Evolutionary conservation across 2,113 vertebrate genomes (phyloP).

Genomic region (Alethe diademata): DNA sequence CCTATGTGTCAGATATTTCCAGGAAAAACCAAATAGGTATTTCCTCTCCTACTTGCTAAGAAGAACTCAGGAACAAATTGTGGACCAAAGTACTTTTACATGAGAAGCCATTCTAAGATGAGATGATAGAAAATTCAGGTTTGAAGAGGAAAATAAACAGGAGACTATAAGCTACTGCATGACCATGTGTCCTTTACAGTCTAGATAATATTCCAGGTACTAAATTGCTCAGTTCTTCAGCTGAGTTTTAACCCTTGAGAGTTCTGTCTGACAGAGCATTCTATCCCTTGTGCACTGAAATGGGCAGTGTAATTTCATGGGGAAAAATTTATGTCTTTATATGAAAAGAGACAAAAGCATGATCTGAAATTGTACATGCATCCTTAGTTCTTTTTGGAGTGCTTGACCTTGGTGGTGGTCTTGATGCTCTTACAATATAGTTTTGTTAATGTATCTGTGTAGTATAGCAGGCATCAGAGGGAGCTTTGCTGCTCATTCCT

Average conservation of each 20-base stretch:
- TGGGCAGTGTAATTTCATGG: background rate
- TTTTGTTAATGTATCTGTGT: background rate
- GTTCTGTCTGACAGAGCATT: background rate
- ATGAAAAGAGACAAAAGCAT: background rate
- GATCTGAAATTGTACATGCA: background rate
- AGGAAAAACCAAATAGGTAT: accelerated
- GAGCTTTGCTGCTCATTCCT: background rate
- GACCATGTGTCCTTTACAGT: background rate
- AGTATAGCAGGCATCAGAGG: background rate
- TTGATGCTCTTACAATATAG: background rate
- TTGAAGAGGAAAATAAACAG: background rate
- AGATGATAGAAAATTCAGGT: background rate
- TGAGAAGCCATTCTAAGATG: background rate
- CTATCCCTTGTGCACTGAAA: background rate
- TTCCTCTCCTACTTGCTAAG: background rate
- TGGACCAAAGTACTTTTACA: background rate
- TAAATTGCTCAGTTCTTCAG: background rate
- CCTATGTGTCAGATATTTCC: background rate
- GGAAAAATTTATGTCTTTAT: background rate
- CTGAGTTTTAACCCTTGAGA: background rate
- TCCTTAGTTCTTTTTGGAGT: background rate
- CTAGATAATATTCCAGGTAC: background rate
- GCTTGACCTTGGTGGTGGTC: background rate
- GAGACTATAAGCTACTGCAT: background rate
- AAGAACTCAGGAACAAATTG: background rate